Evolutionary conservation across 2,797 vertebrate species (phyloP).

Genomic region (Sebastolobus alascanus): DNA sequence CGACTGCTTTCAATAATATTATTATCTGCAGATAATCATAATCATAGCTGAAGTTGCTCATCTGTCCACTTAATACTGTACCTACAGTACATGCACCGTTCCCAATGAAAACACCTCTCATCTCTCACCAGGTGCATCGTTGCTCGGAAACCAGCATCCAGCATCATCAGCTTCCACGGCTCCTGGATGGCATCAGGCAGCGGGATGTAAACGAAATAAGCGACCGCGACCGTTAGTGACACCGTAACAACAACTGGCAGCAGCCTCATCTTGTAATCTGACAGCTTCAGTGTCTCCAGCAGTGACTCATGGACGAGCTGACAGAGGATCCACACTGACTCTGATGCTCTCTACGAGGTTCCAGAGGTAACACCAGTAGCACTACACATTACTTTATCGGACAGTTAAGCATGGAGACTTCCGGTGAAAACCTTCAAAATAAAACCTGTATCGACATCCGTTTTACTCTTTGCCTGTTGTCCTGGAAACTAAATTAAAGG

Average conservation of each 20-base stretch:
- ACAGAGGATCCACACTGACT: background rate
- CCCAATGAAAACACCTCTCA: background rate
- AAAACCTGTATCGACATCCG: constrained; percentile 5
- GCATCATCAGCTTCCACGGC: constrained; percentile 92
- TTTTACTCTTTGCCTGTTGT: background rate
- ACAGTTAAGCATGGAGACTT: background rate
- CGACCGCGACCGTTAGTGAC: constrained; percentile 77
- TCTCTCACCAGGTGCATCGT: constrained; percentile 87
- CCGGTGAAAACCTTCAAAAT: constrained; percentile 48
- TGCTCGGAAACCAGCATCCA: constrained; percentile 87
- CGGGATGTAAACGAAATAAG: constrained; percentile 92
- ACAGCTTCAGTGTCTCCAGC: background rate
- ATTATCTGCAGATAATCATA: background rate
- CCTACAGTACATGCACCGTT: background rate
- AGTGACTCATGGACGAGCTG: background rate
- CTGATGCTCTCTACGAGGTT: background rate
- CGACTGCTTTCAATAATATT: background rate
- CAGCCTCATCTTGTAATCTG: constrained; percentile 80
- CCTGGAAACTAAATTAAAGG: too few species aligned
- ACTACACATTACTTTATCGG: too few species aligned
- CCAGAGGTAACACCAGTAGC: too few species aligned
- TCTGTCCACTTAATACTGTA: background rate
- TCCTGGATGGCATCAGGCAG: constrained; percentile 88
- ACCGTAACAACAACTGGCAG: constrained; percentile 76
- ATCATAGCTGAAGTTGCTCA: background rate